Percentiles rank a stretch among this genome's conserved stretches.
Conservation (phyloP, 2,888 invertebrate species). For the Ellobium chinense region DNA sequence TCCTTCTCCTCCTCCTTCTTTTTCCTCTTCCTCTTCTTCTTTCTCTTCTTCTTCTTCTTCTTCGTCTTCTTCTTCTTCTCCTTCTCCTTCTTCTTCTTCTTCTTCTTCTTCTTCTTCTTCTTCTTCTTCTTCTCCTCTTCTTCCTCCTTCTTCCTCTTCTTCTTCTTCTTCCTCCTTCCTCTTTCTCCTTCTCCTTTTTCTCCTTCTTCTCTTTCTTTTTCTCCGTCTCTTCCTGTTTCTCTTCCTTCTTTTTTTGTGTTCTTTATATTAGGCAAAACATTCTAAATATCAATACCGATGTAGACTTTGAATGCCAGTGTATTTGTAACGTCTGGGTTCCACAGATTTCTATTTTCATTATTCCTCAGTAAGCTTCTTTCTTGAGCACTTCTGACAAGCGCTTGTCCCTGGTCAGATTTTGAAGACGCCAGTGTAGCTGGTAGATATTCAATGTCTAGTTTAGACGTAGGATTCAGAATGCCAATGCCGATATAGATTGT, state of each 20-base stretch:
- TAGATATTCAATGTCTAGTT: too few relatives aligned
- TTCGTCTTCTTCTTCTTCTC: background rate
- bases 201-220: conserved; percentile 2
- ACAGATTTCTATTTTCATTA: too few relatives aligned
- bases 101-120: background rate
- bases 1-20: background rate
- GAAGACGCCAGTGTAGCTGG: too few relatives aligned
- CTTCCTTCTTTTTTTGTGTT: background rate
- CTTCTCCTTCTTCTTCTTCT: background rate
- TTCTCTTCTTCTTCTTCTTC: background rate
- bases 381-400: too few relatives aligned
- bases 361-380: too few relatives aligned
- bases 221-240: background rate
- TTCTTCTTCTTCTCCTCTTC: conserved; percentile 1
- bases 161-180: background rate
- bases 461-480: too few relatives aligned
- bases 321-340: too few relatives aligned
- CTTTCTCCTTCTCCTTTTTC: conserved; percentile 4
- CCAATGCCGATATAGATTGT: too few relatives aligned
- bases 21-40: background rate
- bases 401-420: too few relatives aligned
- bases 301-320: too few relatives aligned
- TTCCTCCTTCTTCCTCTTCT: background rate
- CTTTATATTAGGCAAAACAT: too few relatives aligned
- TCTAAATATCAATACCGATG: too few relatives aligned